Base-by-base conservation (phyloP, 2,113 vertebrate species). In the Austrofundulus limnaeus region DNA sequence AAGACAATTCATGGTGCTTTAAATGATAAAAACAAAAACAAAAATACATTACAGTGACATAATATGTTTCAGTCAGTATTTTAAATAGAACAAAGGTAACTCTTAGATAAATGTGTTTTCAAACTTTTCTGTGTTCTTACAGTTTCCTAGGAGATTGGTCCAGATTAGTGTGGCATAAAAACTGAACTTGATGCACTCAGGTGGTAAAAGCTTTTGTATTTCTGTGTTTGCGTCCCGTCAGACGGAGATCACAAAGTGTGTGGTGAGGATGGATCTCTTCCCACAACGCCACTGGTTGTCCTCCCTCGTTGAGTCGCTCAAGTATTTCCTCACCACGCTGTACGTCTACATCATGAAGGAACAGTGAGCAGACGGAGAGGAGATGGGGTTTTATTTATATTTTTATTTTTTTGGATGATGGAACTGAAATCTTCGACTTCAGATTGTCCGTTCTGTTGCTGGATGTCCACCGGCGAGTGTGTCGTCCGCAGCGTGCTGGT, bases 291-390 rank as follows among this genome's bases (percentile, higher is more conserved):
- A 94, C 83, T 98, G 96, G 96, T 84, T 97, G 0, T 91, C 94
- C 53, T 92, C 94, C 0, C 74, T 86, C 0, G 17, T 94, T 5
- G 94, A 93, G 76, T 93, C 93, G 66, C 89, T 95, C 16, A 96
- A 94, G 11, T 95, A 95, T 75, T 93, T 95, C 86, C 89, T 98
- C 65, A 96, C 96, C 57, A 91, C 94, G 0, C 58, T 94, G 59
- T 94, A 98, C 85, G 93, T 97, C 15, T 88, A 95, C 82, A 79
- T 98, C 70, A 85, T 96, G 86, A 96, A 96, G 0, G 95, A 96
- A 82, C 93, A 88, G 70, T 95, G 92, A 89, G 14, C 25, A 9
- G n/a, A 10, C 21, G 0, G 11, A 20, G 41, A 50, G 5, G 0
- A 28, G 28, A 28, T 7, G 28, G 28, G 3, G 3, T 28, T 1